Conservation (phyloP, 2,888 invertebrate species). For the Epirrhoe alternata region DNA sequence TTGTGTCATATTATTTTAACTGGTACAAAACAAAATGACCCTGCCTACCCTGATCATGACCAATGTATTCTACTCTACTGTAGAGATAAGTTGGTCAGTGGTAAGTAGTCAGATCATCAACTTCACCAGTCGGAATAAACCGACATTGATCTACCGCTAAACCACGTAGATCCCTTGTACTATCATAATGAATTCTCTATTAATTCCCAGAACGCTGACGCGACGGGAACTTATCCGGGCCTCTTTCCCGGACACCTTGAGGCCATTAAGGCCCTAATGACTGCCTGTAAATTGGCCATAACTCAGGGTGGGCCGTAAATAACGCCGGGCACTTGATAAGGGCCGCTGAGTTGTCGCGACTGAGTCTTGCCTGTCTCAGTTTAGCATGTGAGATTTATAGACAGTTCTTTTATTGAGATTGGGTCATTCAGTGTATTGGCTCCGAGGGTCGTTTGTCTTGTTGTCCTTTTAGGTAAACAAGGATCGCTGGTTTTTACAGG, state of each 20-base stretch:
- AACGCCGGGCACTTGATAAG: slow-evolving; percentile 79
- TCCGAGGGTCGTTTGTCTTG: slow-evolving; percentile 21
- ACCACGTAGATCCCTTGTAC: slow-evolving; percentile 1
- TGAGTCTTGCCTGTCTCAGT: slow-evolving; percentile 78
- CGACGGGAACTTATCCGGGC: slow-evolving; percentile 70
- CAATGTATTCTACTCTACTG: too few relatives aligned
- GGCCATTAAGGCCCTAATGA: slow-evolving; percentile 84
- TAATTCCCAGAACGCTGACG: slow-evolving; percentile 62
- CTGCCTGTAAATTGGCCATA: slow-evolving; percentile 85
- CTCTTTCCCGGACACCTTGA: slow-evolving; percentile 81
- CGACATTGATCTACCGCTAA: neutral
- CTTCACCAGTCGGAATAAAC: neutral
- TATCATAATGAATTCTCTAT: slow-evolving; percentile 33
- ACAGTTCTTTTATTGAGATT: slow-evolving; percentile 46
- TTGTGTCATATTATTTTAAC: too few relatives aligned
- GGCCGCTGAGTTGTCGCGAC: slow-evolving; percentile 79
- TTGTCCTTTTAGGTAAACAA: slow-evolving; percentile 12
- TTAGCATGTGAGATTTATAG: slow-evolving; percentile 78
- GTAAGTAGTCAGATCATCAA: neutral
- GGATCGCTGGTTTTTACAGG: neutral
- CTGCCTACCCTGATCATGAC: too few relatives aligned
- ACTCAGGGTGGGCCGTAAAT: slow-evolving; percentile 80
- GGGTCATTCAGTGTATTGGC: slow-evolving; percentile 27
- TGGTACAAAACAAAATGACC: too few relatives aligned
- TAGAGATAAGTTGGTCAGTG: too few relatives aligned